Percentiles rank a stretch among this genome's conserved stretches.
Conservation (phyloP, 2,113 vertebrate genomes). For the Microtus pennsylvanicus region DNA sequence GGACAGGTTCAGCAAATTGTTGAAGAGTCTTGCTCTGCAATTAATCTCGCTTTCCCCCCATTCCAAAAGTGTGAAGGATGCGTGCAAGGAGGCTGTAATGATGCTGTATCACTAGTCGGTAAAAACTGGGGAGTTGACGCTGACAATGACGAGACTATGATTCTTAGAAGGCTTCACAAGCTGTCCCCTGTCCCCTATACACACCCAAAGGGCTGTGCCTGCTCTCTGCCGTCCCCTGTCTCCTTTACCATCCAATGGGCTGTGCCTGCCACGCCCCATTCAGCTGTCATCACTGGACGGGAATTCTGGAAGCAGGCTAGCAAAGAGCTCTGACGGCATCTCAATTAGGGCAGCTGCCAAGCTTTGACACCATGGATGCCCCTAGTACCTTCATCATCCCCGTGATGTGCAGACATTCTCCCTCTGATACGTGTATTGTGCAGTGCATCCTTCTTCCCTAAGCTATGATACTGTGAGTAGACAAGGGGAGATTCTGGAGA, state of each 20-base stretch:
- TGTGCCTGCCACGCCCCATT: neutral
- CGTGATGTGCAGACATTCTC: neutral
- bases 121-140: slow-evolving; percentile 50
- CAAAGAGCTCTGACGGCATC: neutral
- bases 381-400: neutral
- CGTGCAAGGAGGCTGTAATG: slow-evolving; percentile 57
- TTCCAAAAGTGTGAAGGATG: slow-evolving; percentile 67
- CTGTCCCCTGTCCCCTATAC: neutral
- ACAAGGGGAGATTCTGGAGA: neutral
- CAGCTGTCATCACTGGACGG: neutral
- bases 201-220: neutral
- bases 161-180: slow-evolving; percentile 40
- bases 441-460: neutral
- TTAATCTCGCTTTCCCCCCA: slow-evolving; percentile 79
- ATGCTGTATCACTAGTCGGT: slow-evolving; percentile 65
- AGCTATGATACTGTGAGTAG: neutral
- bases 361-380: neutral
- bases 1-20: slow-evolving; percentile 81
- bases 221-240: neutral
- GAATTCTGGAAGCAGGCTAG: neutral
- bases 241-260: neutral
- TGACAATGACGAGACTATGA: slow-evolving; percentile 42
- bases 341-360: neutral
- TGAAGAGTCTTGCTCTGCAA: slow-evolving; percentile 75
- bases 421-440: accelerated